Evolutionary conservation across 2,113 vertebrate genomes (phyloP).

Genomic region (Ailurus styani): DNA sequence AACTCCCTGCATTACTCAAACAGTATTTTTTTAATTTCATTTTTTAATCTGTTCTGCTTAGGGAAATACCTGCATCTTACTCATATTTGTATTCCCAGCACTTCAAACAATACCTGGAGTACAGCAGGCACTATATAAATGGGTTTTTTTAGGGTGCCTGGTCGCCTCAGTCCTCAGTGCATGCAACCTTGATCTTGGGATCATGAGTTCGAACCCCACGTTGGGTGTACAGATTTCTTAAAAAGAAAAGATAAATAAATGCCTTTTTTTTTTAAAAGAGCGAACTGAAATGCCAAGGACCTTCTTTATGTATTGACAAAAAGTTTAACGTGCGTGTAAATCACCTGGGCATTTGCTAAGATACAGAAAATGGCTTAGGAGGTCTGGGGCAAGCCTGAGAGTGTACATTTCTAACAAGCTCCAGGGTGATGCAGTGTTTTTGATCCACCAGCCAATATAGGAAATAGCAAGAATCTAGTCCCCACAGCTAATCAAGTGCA

Average conservation of each 20-base stretch:
- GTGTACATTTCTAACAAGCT: background rate
- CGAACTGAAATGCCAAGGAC: background rate
- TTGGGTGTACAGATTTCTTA: background rate
- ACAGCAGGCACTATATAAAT: background rate
- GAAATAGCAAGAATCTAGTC: background rate
- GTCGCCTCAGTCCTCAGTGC: background rate
- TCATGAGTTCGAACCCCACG: background rate
- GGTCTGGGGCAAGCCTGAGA: background rate
- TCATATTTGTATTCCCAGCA: background rate
- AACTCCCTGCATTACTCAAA: background rate
- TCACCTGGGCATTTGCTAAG: background rate
- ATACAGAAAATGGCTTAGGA: background rate
- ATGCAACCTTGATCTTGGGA: background rate
- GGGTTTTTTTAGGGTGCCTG: background rate
- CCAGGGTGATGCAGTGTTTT: background rate
- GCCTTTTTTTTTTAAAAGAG: background rate
- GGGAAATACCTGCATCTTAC: background rate
- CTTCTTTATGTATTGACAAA: background rate
- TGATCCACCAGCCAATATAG: background rate
- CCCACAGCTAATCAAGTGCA: background rate
- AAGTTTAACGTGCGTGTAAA: background rate
- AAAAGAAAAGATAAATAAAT: background rate
- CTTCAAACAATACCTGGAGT: background rate
- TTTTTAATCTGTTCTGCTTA: background rate
- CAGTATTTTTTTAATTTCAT: background rate